Base-by-base conservation (phyloP, 2,888 invertebrate species). In the Machimus atricapillus region DNA sequence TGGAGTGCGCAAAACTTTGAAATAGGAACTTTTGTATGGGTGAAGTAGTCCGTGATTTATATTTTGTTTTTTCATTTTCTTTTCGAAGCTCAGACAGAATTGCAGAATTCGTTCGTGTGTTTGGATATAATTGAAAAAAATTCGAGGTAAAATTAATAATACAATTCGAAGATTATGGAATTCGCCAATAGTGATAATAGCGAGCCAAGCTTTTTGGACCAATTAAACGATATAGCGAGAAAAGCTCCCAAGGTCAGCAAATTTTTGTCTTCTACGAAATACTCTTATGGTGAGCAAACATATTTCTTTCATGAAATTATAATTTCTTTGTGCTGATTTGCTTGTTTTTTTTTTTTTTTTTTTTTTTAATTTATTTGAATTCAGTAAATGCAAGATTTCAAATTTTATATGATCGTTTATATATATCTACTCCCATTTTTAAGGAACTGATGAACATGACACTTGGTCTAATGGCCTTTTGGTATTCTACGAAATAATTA, bases 221-320 rank as follows among this genome's bases (percentile, higher is more conserved):
- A 95, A 90, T 94, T 97, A 94, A 93, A 96, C 88, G 94, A 94
- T 91, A 95, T 95, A 0, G 97, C 96, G 1, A 94, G 95, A 89
- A 95, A 95, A 90, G 94, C 96, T 88, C 97, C 97, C 91, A 95
- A 94, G 37, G 91, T 96, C 9, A 96, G 96, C 90, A 96, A 97
- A 93, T 94, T 95, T 0, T 92, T 97, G 87, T 95, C 97, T 6
- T 96, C 96, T 91, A 96, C 96, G 0, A 97, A 97, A 92, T 94
- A 97, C 90, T 96, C 96, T 31, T 94, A 96, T 90, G 95, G 96
- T 96, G 93, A 94, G 56, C 43, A 12, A 46, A 4, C 2, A 16
- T 46, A 16, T 46, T 46, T 46, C 14, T 46, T 46, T 46, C 14
- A 46, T 46, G 1, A 12, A 14, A 40, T 40, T 40, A 16, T 1